Evolutionary conservation across 1,140 invertebrate species (phyloP).

Genomic region (Drosophila punjabiensis): DNA sequence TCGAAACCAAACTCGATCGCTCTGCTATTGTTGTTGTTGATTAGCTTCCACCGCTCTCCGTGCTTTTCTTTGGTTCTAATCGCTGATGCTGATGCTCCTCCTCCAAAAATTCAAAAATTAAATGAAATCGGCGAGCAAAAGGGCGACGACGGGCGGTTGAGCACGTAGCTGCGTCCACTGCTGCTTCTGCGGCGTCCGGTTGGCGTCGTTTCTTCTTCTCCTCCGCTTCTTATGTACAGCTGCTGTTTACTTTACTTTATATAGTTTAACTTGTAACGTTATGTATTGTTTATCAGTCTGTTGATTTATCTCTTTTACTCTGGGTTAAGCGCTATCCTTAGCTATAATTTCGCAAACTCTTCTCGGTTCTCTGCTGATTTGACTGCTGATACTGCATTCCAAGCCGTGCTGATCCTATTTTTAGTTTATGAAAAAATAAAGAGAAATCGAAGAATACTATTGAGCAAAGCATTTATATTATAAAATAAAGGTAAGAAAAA

Average conservation of each 20-base stretch:
- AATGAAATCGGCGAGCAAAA: slow-evolving; percentile 36
- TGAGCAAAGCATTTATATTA: slow-evolving; percentile 10
- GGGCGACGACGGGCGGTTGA: slow-evolving; percentile 43
- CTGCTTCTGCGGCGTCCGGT: slow-evolving; percentile 11
- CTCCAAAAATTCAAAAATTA: slow-evolving; percentile 27
- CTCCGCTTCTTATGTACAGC: slow-evolving; percentile 65
- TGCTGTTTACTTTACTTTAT: slow-evolving; percentile 75
- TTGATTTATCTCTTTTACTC: slow-evolving; percentile 82
- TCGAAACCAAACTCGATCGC: slow-evolving; percentile 74
- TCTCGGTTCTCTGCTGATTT: slow-evolving; percentile 49
- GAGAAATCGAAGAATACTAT: slow-evolving; percentile 17
- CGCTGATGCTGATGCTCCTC: slow-evolving; percentile 29
- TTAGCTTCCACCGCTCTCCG: slow-evolving; percentile 34
- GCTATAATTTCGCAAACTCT: slow-evolving; percentile 73
- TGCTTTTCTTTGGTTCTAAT: slow-evolving; percentile 44
- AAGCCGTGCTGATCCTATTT: slow-evolving; percentile 71
- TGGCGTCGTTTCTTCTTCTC: slow-evolving; percentile 12
- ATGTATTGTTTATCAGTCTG: slow-evolving; percentile 85
- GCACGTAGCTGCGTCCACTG: slow-evolving; percentile 54
- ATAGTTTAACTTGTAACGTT: slow-evolving; percentile 77
- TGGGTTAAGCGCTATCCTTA: slow-evolving; percentile 72
- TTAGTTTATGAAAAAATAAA: slow-evolving; percentile 16
- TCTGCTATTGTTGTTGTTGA: slow-evolving; percentile 43
- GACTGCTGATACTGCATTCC: slow-evolving; percentile 49
- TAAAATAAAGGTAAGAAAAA: background rate